Evolutionary conservation across 1,140 invertebrate species (phyloP).

Genomic region (Trichogramma pretiosum): DNA sequence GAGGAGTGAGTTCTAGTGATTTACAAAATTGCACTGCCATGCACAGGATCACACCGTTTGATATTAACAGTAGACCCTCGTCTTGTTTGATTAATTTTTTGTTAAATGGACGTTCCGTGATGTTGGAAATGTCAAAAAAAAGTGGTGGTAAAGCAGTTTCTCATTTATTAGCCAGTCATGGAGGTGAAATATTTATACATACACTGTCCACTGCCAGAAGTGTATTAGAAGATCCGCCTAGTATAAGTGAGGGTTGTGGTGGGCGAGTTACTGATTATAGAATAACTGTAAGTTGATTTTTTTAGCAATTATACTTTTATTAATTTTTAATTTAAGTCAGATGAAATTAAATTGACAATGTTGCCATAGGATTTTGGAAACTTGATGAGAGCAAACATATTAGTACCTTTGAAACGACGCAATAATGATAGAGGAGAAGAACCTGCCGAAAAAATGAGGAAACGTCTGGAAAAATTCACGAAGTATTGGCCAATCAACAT

Average conservation of each 20-base stretch:
- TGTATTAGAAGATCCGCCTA: constrained; percentile 89
- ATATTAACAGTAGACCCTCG: constrained; percentile 89
- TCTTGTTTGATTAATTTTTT: constrained; percentile 95
- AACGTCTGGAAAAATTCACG: constrained; percentile 66
- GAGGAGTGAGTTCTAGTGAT: constrained; percentile 68
- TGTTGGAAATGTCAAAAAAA: constrained; percentile 86
- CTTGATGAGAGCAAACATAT: constrained; percentile 75
- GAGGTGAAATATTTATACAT: constrained; percentile 94
- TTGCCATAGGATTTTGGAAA: constrained; percentile 71
- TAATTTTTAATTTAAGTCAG: background rate
- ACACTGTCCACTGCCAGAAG: constrained; percentile 76
- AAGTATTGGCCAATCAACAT: constrained; percentile 91
- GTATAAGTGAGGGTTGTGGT: constrained; percentile 86
- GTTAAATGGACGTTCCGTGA: constrained; percentile 84
- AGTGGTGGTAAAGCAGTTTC: constrained; percentile 81
- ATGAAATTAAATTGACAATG: background rate
- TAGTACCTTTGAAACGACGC: constrained; percentile 58
- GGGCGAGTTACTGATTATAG: constrained; percentile 90
- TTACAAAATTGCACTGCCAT: constrained; percentile 73
- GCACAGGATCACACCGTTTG: constrained; percentile 87
- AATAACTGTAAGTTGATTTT: constrained; percentile 44
- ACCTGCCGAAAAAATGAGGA: constrained; percentile 54
- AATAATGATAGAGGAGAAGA: constrained; percentile 37
- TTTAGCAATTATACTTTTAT: constrained; percentile 1
- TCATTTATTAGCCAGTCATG: constrained; percentile 87